phyloP scores from a whole-genome alignment of 2,888 invertebrate species.

The Bombyx huttoni region DNA sequence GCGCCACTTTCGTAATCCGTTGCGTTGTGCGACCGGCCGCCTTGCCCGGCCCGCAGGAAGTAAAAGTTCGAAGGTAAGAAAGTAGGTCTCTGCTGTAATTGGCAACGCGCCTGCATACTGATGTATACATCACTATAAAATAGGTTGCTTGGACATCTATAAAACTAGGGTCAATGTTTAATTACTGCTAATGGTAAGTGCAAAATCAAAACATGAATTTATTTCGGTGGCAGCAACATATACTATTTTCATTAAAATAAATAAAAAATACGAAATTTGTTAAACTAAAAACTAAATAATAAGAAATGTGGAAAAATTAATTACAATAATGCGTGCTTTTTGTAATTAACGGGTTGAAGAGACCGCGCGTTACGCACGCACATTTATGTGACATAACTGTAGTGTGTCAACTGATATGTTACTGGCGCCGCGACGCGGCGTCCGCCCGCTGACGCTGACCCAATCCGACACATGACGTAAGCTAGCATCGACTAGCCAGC shows the following conservation, averaged over 20 bases:
- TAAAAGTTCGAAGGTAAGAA: slow-evolving; percentile 74
- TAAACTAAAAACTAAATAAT: background rate
- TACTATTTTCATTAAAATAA: too few species aligned
- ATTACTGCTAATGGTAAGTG: too few species aligned
- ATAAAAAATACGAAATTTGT: too few species aligned
- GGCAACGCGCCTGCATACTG: slow-evolving; percentile 68
- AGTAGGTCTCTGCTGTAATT: slow-evolving; percentile 70
- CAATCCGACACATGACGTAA: slow-evolving; percentile 50
- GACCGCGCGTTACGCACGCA: slow-evolving; percentile 34
- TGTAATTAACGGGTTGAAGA: slow-evolving; percentile 14
- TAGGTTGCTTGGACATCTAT: slow-evolving; percentile 46
- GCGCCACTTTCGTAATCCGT: slow-evolving; percentile 71
- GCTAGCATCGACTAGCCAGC: slow-evolving; percentile 22
- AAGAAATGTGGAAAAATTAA: background rate
- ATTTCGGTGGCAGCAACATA: too few species aligned
- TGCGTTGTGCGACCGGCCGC: slow-evolving; percentile 67
- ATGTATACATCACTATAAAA: slow-evolving; percentile 45
- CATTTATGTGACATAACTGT: slow-evolving; percentile 50
- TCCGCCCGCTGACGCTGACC: slow-evolving; percentile 25
- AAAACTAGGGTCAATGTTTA: slow-evolving; percentile 2
- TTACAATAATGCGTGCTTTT: background rate
- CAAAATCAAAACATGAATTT: too few species aligned
- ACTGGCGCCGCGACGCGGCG: slow-evolving; percentile 24
- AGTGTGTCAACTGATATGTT: slow-evolving; percentile 25
- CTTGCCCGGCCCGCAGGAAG: slow-evolving; percentile 69